A percentile compares a stretch with the other conserved stretches of the same genome.
Evolutionary conservation across 35 echinoderm and acorn worm genomes (phyloP).

Genomic region (Hemicentrotus pulcherrimus): DNA sequence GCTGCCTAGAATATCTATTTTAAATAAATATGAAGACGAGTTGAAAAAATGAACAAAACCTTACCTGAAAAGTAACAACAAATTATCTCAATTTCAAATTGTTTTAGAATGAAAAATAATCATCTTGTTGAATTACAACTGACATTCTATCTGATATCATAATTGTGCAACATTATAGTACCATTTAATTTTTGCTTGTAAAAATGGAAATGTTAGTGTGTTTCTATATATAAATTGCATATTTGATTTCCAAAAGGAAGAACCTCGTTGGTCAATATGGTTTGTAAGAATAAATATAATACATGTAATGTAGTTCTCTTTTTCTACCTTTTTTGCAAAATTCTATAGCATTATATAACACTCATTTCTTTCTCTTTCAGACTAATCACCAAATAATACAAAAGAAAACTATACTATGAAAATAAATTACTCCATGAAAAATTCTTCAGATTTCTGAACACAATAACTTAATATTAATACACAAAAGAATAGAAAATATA

Average conservation of each 20-base stretch:
- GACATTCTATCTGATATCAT: neutral
- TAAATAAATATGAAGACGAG: neutral
- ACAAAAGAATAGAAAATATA: neutral
- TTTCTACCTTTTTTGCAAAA: neutral
- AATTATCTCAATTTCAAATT: neutral
- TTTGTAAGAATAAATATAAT: neutral
- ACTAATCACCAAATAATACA: neutral
- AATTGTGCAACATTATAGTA: neutral
- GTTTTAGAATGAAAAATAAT: neutral
- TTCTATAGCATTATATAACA: neutral
- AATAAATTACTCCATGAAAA: neutral
- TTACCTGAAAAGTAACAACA: neutral
- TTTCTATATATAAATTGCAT: neutral
- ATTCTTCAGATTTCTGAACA: neutral
- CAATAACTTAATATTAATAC: neutral
- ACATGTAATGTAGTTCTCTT: neutral
- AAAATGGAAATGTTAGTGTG: neutral
- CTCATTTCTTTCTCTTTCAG: neutral
- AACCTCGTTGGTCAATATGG: neutral
- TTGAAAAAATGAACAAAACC: neutral
- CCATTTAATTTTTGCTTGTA: neutral
- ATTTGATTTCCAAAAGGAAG: neutral
- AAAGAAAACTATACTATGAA: neutral
- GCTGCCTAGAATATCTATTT: neutral
- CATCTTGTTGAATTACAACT: neutral